phyloP scores from a whole-genome alignment of 2,113 vertebrate species.

The Malurus elegans region DNA sequence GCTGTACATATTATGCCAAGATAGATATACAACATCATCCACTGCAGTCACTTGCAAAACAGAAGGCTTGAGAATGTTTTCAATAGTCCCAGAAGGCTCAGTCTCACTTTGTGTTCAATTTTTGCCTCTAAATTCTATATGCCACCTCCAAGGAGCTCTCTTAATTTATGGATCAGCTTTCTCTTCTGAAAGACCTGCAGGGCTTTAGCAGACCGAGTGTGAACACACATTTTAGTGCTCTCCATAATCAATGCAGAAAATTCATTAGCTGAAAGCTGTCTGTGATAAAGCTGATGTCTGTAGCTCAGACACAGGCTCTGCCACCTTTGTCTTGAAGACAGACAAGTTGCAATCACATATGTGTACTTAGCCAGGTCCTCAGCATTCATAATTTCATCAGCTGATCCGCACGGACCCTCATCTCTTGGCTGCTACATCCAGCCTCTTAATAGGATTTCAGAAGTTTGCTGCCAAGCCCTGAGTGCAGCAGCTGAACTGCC shows the following conservation, averaged over 20 bases:
- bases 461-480: neutral
- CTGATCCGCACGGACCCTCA: neutral
- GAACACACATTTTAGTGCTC: slow-evolving; percentile 15
- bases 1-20: neutral
- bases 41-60: neutral
- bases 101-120: neutral
- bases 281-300: neutral
- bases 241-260: slow-evolving; percentile 22
- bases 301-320: neutral
- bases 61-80: neutral
- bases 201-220: slow-evolving; percentile 2
- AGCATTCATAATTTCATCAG: neutral
- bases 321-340: neutral
- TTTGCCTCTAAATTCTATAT: neutral
- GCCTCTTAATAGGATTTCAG: neutral
- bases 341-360: neutral
- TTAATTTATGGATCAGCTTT: slow-evolving; percentile 25
- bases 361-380: neutral
- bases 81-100: neutral
- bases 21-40: neutral
- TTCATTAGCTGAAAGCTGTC: neutral
- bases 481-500: neutral
- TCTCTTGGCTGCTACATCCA: neutral
- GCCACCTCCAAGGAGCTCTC: neutral
- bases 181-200: neutral